Evolutionary conservation across 1,140 invertebrate genomes (phyloP), one percentile per base, ranked within the genome.

Genomic region (Anoplophora glabripennis): DNA sequence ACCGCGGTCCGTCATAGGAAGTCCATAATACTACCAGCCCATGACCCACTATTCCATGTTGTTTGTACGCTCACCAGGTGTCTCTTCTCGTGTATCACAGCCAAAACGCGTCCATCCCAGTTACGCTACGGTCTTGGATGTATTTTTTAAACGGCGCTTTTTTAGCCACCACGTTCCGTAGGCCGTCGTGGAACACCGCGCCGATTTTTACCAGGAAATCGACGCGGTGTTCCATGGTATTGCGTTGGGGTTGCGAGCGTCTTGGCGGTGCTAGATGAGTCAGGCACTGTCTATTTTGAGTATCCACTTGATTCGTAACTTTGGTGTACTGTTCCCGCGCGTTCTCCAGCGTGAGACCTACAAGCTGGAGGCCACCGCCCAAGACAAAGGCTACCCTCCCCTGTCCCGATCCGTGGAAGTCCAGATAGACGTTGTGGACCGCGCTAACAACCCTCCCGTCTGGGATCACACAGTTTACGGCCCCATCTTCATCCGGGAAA

Each of bases 381-480:
- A 93, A 87, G 94, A 96, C 84, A 94, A 93, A 85, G 93, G 93
- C 76, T 92, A 88, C 80, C 91, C 92, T 78, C 88, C 91, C 80
- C 86, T 94, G 78, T 92, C 90, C 76, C 85, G 93, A 82, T 91
- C 91, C 77, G 93, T 96, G 80, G 93, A 95, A 82, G 92, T 96
- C 81, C 89, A 94, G 80, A 94, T 96, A 83, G 94, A 96, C 84
- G 93, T 96, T 81, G 94, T 96, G 83, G 93, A 96, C 83, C 89
- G 93, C 79, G 90, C 90, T 69, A 96, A 95, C 87, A 96, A 96
- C 85, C 93, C 93, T 78, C 93, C 93, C 78, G 89, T 96, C 77
- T 97, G 93, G 93, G 92, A 95, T 82, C 89, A 94, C 83, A 86
- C 87, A 75, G 87, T 92, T 78, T 97, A 96, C 85, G 93, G 93